A percentile compares a stretch with the other conserved stretches of the same genome.
phyloP scores from a whole-genome alignment of 2,797 vertebrate species.

The Poecilia gillii region DNA sequence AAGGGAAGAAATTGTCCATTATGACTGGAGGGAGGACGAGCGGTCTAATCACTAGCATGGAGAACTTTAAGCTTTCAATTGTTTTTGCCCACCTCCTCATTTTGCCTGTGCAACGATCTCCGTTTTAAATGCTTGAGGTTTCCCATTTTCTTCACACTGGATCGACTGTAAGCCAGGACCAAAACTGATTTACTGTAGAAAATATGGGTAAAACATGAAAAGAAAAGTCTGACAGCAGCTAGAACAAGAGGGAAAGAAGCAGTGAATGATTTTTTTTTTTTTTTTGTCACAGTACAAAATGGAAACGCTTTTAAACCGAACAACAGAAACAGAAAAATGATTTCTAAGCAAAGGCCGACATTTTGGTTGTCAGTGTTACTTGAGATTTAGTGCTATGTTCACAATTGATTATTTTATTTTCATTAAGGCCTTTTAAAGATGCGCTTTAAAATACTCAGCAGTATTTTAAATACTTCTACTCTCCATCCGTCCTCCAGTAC shows the following conservation, averaged over 20 bases:
- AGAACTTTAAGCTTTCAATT: constrained; percentile 65
- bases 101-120: constrained; percentile 23
- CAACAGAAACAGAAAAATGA: not conserved
- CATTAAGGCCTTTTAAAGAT: not conserved
- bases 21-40: constrained; percentile 52
- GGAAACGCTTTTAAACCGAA: not conserved
- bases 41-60: constrained; percentile 32
- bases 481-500: not conserved
- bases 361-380: not conserved
- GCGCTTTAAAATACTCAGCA: constrained; percentile 1
- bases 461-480: not conserved
- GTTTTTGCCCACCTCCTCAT: constrained; percentile 45
- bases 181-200: not conserved
- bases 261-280: not conserved
- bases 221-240: not conserved
- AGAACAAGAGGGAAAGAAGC: not conserved
- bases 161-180: constrained; percentile 10
- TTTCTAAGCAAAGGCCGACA: not conserved
- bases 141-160: constrained; percentile 31
- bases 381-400: not conserved
- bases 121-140: constrained; percentile 37
- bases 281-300: not conserved
- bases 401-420: not conserved
- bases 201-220: constrained; percentile 5
- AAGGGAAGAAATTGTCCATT: constrained; percentile 48